These are phyloP conservation scores for Oreochromis tanganicae DNA, from an alignment of 2,113 vertebrate species.

Conservation along the genomic window DNA sequence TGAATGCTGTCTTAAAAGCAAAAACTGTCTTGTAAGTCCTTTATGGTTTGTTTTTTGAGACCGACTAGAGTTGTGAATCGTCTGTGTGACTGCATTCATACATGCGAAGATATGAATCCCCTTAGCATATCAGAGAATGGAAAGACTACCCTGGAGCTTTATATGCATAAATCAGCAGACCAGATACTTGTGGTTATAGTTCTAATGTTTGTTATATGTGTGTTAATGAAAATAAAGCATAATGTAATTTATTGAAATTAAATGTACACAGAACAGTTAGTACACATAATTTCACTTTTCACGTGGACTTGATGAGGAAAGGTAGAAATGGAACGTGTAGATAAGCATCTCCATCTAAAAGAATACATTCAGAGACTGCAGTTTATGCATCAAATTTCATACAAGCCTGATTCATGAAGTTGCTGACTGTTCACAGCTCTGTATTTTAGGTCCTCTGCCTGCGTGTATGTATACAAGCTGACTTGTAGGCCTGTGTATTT, in stretches of 20 bases:
- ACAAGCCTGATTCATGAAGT: conserved; percentile 27
- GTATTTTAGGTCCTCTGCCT: conserved; percentile 36
- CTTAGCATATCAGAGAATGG: conserved; percentile 23
- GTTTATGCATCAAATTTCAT: conserved; percentile 36
- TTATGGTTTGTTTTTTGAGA: not conserved
- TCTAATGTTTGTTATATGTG: conserved; percentile 69
- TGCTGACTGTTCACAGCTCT: conserved; percentile 44
- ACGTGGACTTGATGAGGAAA: conserved; percentile 2
- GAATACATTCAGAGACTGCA: not conserved
- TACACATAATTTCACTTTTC: conserved; percentile 47
- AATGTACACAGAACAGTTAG: conserved; percentile 48
- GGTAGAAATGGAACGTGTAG: conserved; percentile 38
- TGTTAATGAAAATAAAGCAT: conserved; percentile 45
- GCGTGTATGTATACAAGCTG: conserved; percentile 39
- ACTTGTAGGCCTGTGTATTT: conserved; percentile 41
- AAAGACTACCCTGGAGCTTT: conserved; percentile 33
- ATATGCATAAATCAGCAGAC: conserved; percentile 68
- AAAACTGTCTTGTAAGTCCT: not conserved
- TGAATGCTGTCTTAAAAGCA: not conserved
- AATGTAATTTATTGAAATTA: conserved; percentile 69
- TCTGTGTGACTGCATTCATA: not conserved
- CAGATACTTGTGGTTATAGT: conserved; percentile 75
- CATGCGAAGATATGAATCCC: conserved; percentile 8
- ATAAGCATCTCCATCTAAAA: not conserved
- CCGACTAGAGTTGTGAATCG: not conserved